A percentile compares a stretch with the other conserved stretches of the same genome.
Evolutionary conservation across 2,797 vertebrate genomes (phyloP).

Genomic region (Hemitrygon akajei): DNA sequence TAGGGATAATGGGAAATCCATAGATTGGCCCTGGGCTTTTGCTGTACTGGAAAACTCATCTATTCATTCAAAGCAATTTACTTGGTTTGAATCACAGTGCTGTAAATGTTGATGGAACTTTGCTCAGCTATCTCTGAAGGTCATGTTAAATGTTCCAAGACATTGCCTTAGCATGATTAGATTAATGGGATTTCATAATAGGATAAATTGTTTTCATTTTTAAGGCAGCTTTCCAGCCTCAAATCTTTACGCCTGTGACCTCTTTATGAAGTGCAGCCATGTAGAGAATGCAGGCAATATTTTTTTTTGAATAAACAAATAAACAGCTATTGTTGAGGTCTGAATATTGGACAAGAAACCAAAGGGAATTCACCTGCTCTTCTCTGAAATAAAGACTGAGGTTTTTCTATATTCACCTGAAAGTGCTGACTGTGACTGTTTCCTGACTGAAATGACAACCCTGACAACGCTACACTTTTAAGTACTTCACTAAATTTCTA

Average conservation of each 20-base stretch:
- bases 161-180: not conserved
- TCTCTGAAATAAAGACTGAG: not conserved
- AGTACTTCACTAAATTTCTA: not conserved
- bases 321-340: too few species aligned
- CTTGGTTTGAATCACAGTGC: not conserved
- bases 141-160: not conserved
- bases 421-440: too few species aligned
- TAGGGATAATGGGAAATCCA: not conserved
- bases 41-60: not conserved
- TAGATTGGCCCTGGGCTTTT: not conserved
- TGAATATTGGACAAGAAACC: not conserved
- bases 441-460: not conserved
- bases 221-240: not conserved
- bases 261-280: not conserved
- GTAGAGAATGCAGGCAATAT: too few species aligned
- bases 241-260: not conserved
- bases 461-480: not conserved
- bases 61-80: slow-evolving; percentile 11
- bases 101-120: not conserved
- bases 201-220: not conserved
- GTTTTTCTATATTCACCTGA: not conserved
- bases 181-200: not conserved
- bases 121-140: not conserved
- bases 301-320: not conserved
- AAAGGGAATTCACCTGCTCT: not conserved